phyloP scores from a whole-genome alignment of 2,797 vertebrate genomes.

The Oryzias dopingdopingensis region DNA sequence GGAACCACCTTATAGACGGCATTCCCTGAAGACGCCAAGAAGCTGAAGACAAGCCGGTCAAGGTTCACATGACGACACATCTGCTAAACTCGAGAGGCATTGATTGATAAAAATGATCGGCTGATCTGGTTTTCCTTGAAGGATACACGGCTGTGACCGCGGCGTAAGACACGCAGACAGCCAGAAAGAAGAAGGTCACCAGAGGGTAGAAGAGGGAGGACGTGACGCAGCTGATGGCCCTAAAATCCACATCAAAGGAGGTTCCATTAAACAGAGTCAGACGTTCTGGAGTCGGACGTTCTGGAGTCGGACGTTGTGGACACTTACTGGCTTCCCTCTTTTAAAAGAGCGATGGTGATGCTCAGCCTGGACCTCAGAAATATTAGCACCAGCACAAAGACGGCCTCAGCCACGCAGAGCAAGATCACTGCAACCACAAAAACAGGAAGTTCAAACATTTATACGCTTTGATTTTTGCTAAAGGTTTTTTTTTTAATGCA shows the following conservation, averaged over 20 bases:
- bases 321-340: conserved; percentile 92
- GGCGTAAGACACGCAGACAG: conserved; percentile 92
- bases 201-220: conserved; percentile 90
- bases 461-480: neutral
- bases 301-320: neutral
- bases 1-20: conserved; percentile 90
- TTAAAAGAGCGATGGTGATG: conserved; percentile 88
- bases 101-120: neutral
- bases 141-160: conserved; percentile 96
- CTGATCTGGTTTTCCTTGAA: conserved; percentile 41
- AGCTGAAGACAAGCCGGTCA: conserved; percentile 75
- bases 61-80: conserved; percentile 38
- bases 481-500: too few species aligned
- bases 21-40: conserved; percentile 90
- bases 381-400: conserved; percentile 86
- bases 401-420: conserved; percentile 81
- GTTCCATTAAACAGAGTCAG: neutral
- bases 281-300: neutral
- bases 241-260: conserved; percentile 52
- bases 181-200: conserved; percentile 89
- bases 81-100: neutral
- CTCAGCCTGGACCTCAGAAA: conserved; percentile 87
- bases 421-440: conserved; percentile 82
- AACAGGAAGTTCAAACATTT: neutral
- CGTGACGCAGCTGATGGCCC: conserved; percentile 91